Evolutionary conservation across 2,113 vertebrate species (phyloP).

Genomic region (Parus major): DNA sequence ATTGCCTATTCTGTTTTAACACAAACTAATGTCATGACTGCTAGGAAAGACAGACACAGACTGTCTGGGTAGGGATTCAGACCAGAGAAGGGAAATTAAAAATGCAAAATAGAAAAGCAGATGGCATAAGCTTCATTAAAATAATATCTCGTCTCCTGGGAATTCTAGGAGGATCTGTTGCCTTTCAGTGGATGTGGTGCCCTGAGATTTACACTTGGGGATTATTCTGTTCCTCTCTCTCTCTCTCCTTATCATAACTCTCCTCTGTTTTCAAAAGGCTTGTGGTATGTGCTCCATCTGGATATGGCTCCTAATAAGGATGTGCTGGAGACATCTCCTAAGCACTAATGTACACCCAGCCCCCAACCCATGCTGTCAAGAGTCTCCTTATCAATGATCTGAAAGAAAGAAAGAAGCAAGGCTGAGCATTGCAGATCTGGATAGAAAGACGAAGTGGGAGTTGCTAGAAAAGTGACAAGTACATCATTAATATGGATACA

Average conservation of each 20-base stretch:
- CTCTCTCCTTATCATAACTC: not conserved
- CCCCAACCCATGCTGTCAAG: not conserved
- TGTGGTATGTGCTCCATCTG: slow-evolving; percentile 36
- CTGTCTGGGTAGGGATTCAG: not conserved
- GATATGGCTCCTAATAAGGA: slow-evolving; percentile 17
- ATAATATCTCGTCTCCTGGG: not conserved
- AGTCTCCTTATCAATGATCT: not conserved
- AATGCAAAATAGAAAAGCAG: slow-evolving; percentile 38
- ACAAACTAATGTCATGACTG: not conserved
- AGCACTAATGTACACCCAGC: not conserved
- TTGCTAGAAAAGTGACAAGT: not conserved
- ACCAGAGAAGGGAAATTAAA: not conserved
- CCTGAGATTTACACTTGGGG: not conserved
- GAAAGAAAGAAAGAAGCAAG: not conserved
- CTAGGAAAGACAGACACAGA: not conserved
- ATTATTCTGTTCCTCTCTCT: slow-evolving; percentile 9
- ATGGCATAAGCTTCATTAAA: slow-evolving; percentile 52
- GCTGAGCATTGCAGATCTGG: not conserved
- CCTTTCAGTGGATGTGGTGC: not conserved
- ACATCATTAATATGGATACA: not conserved
- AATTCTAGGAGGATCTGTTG: not conserved
- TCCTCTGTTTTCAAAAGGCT: not conserved
- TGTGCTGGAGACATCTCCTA: not conserved
- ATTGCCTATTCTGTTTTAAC: not conserved
- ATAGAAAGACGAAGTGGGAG: not conserved